Evolutionary conservation across 1,140 invertebrate genomes (phyloP), one percentile per base, ranked within the genome.

Genomic region (Lepidurus couesii): DNA sequence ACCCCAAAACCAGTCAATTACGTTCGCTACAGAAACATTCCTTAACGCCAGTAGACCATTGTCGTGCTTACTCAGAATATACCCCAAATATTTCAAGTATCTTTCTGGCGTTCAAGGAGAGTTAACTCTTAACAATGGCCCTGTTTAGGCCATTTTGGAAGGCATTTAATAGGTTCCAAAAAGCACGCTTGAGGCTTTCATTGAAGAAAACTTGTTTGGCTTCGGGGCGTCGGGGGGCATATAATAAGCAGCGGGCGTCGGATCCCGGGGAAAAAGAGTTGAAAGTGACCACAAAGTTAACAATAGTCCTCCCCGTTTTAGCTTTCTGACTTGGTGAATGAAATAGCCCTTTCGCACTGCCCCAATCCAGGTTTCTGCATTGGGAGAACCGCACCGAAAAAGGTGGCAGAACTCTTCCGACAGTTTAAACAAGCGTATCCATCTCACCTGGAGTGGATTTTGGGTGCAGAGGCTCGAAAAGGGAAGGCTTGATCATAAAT

Each of bases 251-350:
- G 53, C 53, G 21, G 53, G 53, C 53, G 53, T 65, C 53, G 53
- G 13, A 65, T 65, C 53, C 7, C 21, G 53, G 53, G 21, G n/a
- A 65, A 65, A 65, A 65, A 65, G 53, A 65, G 53, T 65, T 65
- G 53, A 65, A 65, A 65, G 21, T 65, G 53, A 65, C 53, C 53
- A 65, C 53, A 65, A 65, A 65, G 53, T 65, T 65, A 65, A 65
- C 53, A 65, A 65, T 65, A 65, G 53, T 65, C 9, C 21, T 65
- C 9, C 53, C 13, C 53, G 53, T 65, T 65, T 65, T 21, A 65
- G 53, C 53, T 65, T 65, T 65, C n/a, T 65, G 53, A 65, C 53
- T 65, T 65, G 53, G 21, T 65, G 53, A 65, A 65, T 65, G 53
- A 65, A 65, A 7, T 21, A 21, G 21, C 16, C 16, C 9, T 21